Conservation (phyloP, 2,888 invertebrate genomes). For the Calliphora vomitoria region DNA sequence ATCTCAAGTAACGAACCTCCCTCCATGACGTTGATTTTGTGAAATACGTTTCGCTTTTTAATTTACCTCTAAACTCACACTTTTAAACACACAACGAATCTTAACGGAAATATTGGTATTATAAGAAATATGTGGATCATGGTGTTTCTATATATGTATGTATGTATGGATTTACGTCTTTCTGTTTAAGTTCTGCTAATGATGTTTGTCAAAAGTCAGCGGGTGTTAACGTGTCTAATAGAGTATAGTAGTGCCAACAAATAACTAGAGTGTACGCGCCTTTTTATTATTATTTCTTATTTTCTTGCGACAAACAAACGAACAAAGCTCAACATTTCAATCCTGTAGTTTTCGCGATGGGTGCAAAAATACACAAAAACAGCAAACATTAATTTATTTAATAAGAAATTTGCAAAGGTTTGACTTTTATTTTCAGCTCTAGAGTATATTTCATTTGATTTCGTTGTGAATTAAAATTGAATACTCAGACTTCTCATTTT, state of each 20-base stretch:
- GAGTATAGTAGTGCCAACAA: slow-evolving; percentile 8
- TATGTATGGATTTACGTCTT: slow-evolving; percentile 7
- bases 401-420: slow-evolving; percentile 17
- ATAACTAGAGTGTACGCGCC: background rate
- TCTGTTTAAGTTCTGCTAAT: slow-evolving; percentile 44
- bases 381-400: slow-evolving; percentile 14
- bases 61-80: slow-evolving; percentile 5
- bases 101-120: slow-evolving; percentile 14
- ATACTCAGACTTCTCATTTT: background rate
- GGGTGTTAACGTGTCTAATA: slow-evolving; percentile 46
- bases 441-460: background rate
- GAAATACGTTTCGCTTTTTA: background rate
- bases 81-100: background rate
- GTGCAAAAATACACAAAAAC: background rate
- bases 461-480: background rate
- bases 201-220: slow-evolving; percentile 61
- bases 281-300: slow-evolving; percentile 3
- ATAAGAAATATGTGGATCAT: background rate
- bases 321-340: background rate
- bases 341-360: background rate
- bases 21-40: slow-evolving; percentile 1
- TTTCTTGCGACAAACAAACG: background rate
- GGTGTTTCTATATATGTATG: background rate
- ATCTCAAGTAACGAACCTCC: background rate
- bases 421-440: slow-evolving; percentile 11